Evolutionary conservation across 2,797 vertebrate genomes (phyloP).

Genomic region (Onychomys arenicola): DNA sequence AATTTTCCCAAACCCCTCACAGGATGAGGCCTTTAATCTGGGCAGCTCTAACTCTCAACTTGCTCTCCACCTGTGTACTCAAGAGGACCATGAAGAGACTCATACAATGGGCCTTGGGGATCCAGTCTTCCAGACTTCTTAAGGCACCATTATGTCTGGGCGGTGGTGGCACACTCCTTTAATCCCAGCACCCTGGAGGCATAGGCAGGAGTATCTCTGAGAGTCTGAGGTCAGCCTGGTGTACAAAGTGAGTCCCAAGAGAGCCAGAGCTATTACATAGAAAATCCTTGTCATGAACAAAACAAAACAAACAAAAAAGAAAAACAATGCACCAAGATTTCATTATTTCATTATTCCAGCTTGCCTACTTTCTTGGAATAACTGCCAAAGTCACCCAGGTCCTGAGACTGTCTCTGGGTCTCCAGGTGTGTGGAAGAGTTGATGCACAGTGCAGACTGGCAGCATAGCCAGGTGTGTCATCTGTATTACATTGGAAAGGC

Average conservation of each 20-base stretch:
- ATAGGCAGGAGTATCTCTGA: neutral
- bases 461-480: neutral
- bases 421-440: neutral
- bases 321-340: neutral
- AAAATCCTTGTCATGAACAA: neutral
- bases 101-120: neutral
- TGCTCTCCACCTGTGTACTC: neutral
- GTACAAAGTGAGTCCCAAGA: neutral
- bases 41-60: neutral
- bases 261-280: neutral
- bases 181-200: neutral
- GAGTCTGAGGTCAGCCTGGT: neutral
- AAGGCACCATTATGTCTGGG: neutral
- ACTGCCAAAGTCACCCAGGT: fast-evolving
- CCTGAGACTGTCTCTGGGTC: neutral
- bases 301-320: neutral
- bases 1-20: neutral
- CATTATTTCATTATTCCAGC: neutral
- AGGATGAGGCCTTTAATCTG: neutral
- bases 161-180: neutral
- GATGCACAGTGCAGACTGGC: fast-evolving
- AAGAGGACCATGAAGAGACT: conserved; percentile 42
- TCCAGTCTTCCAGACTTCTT: neutral
- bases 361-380: neutral
- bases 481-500: neutral